Evolutionary conservation across 2,113 vertebrate genomes (phyloP), one percentile per base, ranked within the genome.

Genomic region (Stegastes partitus): DNA sequence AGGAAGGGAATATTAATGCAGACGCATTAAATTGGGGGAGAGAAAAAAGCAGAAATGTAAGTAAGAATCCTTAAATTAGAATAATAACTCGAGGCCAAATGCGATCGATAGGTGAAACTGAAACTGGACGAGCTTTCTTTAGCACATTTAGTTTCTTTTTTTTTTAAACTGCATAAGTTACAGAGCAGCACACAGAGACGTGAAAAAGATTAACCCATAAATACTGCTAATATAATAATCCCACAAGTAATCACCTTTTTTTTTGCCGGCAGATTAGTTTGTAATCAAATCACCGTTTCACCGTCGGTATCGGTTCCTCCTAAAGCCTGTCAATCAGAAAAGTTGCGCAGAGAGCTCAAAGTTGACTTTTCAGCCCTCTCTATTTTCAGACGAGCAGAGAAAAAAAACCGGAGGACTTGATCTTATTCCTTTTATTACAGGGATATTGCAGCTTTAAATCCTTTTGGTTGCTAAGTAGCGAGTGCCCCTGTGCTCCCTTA

Each of bases 391-490:
- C 23, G 19, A 57, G 68, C 42, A 53, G 26, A 5, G n/a, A 26
- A 64, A 55, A 81, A 82, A 79, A 67, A 53, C 21, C 61, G 74
- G 65, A 87, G 77, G 90, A 90, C 82, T 88, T 89, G 91, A 91
- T 93, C 92, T 87, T 92, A 86, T 93, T 91, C 85, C 88, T 94
- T 94, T 89, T 93, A 96, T 96, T 96, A 94, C 96, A 87, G 94
- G 92, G 84, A 95, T 94, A 94, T 94, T 93, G 92, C 94, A 92
- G 96, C 95, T 96, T 97, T 93, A 94, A 95, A 97, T 95, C 95
- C 95, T 96, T 95, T 94, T 93, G 89, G 97, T 98, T 98, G 97
- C 97, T 97, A 97, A 97, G 97, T 96, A 98, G 98, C 96, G 92
- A 94, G 95, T 96, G 96, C 89, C 96, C 96, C 95, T 94, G 93